phyloP scores from a whole-genome alignment of 2,113 vertebrate species.

The Ophiodon elongatus region DNA sequence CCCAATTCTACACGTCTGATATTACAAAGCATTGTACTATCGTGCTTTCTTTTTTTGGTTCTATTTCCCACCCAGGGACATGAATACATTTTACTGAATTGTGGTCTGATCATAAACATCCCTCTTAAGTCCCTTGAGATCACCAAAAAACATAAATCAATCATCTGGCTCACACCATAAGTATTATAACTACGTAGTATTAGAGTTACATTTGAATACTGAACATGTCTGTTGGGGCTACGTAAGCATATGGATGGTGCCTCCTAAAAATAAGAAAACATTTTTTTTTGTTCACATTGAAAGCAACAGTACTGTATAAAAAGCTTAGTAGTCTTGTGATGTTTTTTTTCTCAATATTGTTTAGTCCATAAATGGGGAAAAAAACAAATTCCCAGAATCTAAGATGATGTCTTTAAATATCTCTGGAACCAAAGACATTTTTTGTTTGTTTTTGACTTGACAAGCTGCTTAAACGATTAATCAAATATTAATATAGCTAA shows the following conservation, averaged over 20 bases:
- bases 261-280: neutral
- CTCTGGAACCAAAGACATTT: neutral
- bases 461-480: neutral
- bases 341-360: neutral
- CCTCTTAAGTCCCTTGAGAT: neutral
- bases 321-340: too few relatives aligned
- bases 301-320: neutral
- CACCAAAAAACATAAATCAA: neutral
- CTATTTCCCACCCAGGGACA: conserved; percentile 5
- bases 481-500: neutral
- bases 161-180: neutral
- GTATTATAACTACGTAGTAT: neutral
- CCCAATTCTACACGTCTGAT: conserved; percentile 2
- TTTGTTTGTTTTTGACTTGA: neutral
- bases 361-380: neutral
- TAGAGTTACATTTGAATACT: neutral
- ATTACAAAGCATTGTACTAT: neutral
- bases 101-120: conserved; percentile 17
- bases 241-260: neutral
- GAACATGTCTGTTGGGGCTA: neutral
- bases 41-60: conserved; percentile 15
- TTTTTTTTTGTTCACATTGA: neutral
- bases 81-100: conserved; percentile 8
- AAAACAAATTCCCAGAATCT: neutral
- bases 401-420: neutral